Base-by-base conservation (phyloP, 2,113 vertebrate genomes). In the Siniperca chuatsi region DNA sequence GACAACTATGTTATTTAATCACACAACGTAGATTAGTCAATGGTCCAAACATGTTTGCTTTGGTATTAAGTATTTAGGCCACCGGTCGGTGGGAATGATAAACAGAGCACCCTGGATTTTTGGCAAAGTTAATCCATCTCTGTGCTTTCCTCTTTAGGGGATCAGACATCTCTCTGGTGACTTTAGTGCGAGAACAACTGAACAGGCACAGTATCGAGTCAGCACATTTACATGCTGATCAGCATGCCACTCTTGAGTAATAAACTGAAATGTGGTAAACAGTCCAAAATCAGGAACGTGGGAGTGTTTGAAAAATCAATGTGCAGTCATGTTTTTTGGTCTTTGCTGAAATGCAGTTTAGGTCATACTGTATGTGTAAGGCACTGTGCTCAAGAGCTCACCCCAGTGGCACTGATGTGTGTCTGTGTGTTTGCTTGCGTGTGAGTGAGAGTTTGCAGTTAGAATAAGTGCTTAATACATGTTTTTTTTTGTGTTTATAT, bases 11-110 rank as follows among this genome's bases (percentile, higher is more conserved):
- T 64, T 3, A 61, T 88, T 87, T 79, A 83, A 86, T 83, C 72
- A 64, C 33, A 65, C 67, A 79, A 21, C 48, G 29, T 75, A 76
- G 87, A 87, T 91, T 78, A 91, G 78, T 62, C 55, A 11, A 20
- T 42, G 74, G 25, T 33, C 71, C 77, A 88, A 90, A 89, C 90
- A 81, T 77, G 78, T 91, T 92, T 89, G 79, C 71, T 75, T 50
- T 82, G 88, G 91, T 78, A 88, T 95, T 92, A 94, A 90, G 92
- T 92, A 95, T 95, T 93, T 94, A 92, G 93, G 94, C 78, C 92
- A 94, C 40, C n/a, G 15, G 64, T 87, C 52, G 12, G 13, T 75
- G 78, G 35, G 79, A 81, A 85, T 83, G 79, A 88, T 85, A 66
- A 84, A 88, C 52, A 1, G 69, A 81, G 76, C 80, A 78, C 23